Evolutionary conservation across 92 coral and sea anemone genomes (phyloP), one percentile per base, ranked within the genome.

Genomic region (Epizoanthus illoricatus): DNA sequence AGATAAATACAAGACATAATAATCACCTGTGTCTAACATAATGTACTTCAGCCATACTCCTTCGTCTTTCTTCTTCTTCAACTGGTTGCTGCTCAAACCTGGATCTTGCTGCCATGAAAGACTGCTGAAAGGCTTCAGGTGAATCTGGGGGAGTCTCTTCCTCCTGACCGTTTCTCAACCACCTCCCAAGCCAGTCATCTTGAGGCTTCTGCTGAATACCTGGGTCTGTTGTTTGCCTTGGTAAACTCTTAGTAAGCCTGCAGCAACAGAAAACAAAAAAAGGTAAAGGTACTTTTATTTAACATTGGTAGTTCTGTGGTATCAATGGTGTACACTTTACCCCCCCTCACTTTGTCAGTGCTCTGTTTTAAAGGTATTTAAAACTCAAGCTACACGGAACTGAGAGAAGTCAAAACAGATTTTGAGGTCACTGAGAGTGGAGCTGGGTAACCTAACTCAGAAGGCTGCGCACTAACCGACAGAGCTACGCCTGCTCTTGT

Each of bases 141-240:
- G 74, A 81, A 10, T 24, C 74, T 11, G 88, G 66, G 41, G 60
- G 83, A 5, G 78, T 9, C 19, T 88, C 74, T 20, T 55, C 63
- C 4, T 45, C 56, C 1, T 81, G 88, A 23, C 80, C 86, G 8
- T 85, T 86, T 56, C 93, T 81, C 13, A 93, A 87, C 97, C 97
- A 93, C 24, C 88, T 82, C 39, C 81, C 90, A 57, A 93, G 75
- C 94, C 94, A 93, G 83, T 91, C 86, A 61, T 86, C 90, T n/a
- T 69, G 74, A 52, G 55, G 40, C 6, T 69, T 71, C 15, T 80
- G 39, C 58, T 43, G 58, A 62, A 20, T 15, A 19, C 23, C 43
- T 43, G 82, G 66, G 12, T 42, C 82, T 62, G 72, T 41, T 20
- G 16, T 78, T 78, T 45, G 40, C 24, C 59, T 78, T 63, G 82